These are phyloP conservation scores for Phrynosoma blainvillii DNA, from an alignment of 2,113 vertebrate species.

Conservation along the genomic window DNA sequence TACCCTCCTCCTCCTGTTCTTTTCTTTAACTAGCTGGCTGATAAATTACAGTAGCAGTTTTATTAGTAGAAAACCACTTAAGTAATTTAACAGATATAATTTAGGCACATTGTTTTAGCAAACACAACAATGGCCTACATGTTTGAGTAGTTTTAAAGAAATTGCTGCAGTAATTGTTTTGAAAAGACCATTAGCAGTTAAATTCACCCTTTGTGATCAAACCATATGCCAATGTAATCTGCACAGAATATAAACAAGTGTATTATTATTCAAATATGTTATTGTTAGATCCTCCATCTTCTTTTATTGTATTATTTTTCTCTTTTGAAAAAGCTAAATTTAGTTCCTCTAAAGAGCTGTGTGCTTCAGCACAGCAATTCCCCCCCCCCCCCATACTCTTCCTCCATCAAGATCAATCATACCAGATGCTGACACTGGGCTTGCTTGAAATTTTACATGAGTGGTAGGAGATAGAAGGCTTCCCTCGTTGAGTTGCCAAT, in stretches of 20 bases:
- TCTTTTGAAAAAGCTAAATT: not conserved
- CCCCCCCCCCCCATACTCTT: not conserved
- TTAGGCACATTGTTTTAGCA: not conserved
- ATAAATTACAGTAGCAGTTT: slow-evolving; percentile 1
- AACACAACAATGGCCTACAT: slow-evolving; percentile 15
- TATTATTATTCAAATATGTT: slow-evolving; percentile 16
- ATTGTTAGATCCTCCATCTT: not conserved
- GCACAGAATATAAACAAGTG: not conserved
- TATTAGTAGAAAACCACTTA: slow-evolving; percentile 16
- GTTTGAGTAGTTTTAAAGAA: slow-evolving; percentile 24
- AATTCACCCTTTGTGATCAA: not conserved
- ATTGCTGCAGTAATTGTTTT: slow-evolving; percentile 17
- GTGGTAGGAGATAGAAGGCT: not conserved
- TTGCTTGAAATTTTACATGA: not conserved
- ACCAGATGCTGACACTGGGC: not conserved
- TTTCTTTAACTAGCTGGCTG: not conserved
- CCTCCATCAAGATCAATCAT: not conserved
- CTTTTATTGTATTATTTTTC: not conserved
- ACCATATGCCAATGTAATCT: not conserved
- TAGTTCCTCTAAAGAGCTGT: not conserved
- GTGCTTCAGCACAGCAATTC: not conserved
- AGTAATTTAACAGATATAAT: slow-evolving; percentile 4
- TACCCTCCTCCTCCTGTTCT: not conserved
- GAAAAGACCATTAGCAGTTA: slow-evolving; percentile 29
- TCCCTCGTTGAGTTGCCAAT: not conserved